These are phyloP conservation scores for Melanophora roralis DNA, from an alignment of 2,888 invertebrate genomes.

Conservation along the genomic window DNA sequence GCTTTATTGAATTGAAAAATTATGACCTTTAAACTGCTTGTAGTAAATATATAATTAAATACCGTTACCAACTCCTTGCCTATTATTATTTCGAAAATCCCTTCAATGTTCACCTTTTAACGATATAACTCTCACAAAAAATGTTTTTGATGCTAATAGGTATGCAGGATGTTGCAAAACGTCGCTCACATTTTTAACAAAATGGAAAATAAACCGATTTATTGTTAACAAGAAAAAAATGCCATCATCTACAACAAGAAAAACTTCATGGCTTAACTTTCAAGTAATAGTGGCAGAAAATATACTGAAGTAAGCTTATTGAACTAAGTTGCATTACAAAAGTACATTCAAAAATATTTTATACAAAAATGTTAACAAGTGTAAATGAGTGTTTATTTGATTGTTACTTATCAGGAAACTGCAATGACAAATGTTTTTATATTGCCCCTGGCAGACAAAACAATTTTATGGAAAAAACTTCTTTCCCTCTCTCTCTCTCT, in stretches of 20 bases:
- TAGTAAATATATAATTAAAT: too few relatives aligned
- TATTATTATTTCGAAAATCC: too few relatives aligned
- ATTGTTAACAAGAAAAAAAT: slow-evolving; percentile 50
- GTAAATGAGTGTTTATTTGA: neutral
- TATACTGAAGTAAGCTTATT: neutral
- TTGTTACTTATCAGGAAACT: slow-evolving; percentile 46
- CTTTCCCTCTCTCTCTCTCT: neutral
- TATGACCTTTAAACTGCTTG: too few relatives aligned
- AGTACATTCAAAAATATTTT: too few relatives aligned
- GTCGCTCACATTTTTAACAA: slow-evolving; percentile 1
- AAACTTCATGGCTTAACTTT: slow-evolving; percentile 37
- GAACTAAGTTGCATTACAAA: too few relatives aligned
- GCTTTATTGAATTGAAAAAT: too few relatives aligned
- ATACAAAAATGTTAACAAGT: neutral
- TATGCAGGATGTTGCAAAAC: neutral
- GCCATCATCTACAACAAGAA: slow-evolving; percentile 26
- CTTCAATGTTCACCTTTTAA: too few relatives aligned
- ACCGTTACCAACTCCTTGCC: too few relatives aligned
- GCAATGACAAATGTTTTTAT: slow-evolving; percentile 56
- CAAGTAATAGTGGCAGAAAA: neutral
- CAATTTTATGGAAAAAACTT: neutral
- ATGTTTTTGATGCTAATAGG: too few relatives aligned
- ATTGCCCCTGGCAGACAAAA: slow-evolving; percentile 44
- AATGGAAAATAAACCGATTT: slow-evolving; percentile 46
- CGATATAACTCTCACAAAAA: too few relatives aligned